These are phyloP conservation scores for Ascidia mentula DNA, from an alignment of 23 tunicate species.

Conservation along the genomic window DNA sequence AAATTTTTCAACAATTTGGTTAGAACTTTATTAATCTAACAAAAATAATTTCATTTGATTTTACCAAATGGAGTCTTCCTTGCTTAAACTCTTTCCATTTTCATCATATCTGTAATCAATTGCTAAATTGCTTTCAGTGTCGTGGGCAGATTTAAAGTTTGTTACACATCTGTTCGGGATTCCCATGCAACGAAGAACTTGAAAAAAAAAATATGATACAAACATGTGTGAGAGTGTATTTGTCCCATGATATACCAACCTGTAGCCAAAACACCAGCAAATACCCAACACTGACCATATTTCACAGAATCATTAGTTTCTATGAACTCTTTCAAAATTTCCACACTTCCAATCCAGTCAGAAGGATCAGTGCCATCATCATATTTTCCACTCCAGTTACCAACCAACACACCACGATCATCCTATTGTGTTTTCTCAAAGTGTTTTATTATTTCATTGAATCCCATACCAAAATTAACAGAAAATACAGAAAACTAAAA, in stretches of 20 bases:
- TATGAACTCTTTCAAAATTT: slow-evolving; percentile 68
- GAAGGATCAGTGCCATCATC: slow-evolving; percentile 72
- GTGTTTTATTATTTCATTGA: too few relatives aligned
- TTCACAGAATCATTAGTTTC: slow-evolving; percentile 66
- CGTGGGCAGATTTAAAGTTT: slow-evolving; percentile 97
- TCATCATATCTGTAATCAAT: slow-evolving; percentile 82
- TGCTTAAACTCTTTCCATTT: slow-evolving; percentile 56
- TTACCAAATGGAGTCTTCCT: slow-evolving; percentile 96
- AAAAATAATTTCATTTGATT: too few relatives aligned
- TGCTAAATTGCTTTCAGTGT: slow-evolving; percentile 86
- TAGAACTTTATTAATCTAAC: too few relatives aligned
- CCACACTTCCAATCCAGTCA: slow-evolving; percentile 82
- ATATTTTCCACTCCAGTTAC: slow-evolving; percentile 96
- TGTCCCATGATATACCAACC: slow-evolving; percentile 27
- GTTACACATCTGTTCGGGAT: slow-evolving; percentile 86
- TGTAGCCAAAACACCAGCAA: slow-evolving; percentile 89
- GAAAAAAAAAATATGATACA: too few relatives aligned
- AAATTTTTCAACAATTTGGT: too few relatives aligned
- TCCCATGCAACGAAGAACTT: slow-evolving; percentile 73
- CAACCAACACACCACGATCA: slow-evolving; percentile 84
- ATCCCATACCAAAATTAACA: too few relatives aligned
- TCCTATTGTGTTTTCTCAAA: too few relatives aligned
- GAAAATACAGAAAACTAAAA: too few relatives aligned
- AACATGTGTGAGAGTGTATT: too few relatives aligned
- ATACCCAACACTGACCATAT: slow-evolving; percentile 99